Base-by-base conservation (phyloP, 92 coral and sea anemone genomes). In the Phenganax stokvisi region DNA sequence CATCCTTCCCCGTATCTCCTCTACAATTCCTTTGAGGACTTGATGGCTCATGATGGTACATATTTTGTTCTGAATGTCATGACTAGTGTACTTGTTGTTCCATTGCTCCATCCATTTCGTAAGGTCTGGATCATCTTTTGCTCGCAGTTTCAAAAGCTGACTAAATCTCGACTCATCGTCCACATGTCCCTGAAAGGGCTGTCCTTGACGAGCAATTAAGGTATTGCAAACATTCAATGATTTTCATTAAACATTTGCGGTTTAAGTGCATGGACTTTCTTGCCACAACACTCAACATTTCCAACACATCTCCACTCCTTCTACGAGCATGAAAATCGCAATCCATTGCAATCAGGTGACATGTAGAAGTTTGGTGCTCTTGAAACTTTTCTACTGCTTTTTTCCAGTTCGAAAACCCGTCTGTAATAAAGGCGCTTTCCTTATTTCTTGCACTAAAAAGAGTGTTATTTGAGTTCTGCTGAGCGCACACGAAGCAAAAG, bases 191-290 rank as follows among this genome's bases (percentile, higher is more conserved):
- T 83, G 66, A 60, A 61, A 64, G 65, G 85, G 71, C 66, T 74
- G 72, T 61, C 74, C 81, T 83, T 83, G 85, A 17, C 62, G 81
- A 79, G 52, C 77, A 62, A 20, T 20, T 20, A 20, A 88, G 89
- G 75, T 85, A 85, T 72, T 72, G 75, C 28, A 85, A 51, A 78
- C 85, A 79, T 76, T 86, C 87, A 73, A 89, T 80, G 62, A 85
- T 86, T 37, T 71, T 79, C 1, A 69, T 66, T 31, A 85, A 75
- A 86, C 85, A 89, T 57, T 16, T 78, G 65, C 85, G 86, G 67
- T 76, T 85, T 75, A 72, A 83, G 76, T 62, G 68, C 87, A 86
- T 83, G 74, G 84, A 47, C 59, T 4, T 83, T 56, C 47, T 37
- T 37, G 47, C 47, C 47, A 37, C 47, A 37, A 37, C 47, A 37